Conservation (phyloP, 2,888 invertebrate species). For the Drosophila quinaria region DNA sequence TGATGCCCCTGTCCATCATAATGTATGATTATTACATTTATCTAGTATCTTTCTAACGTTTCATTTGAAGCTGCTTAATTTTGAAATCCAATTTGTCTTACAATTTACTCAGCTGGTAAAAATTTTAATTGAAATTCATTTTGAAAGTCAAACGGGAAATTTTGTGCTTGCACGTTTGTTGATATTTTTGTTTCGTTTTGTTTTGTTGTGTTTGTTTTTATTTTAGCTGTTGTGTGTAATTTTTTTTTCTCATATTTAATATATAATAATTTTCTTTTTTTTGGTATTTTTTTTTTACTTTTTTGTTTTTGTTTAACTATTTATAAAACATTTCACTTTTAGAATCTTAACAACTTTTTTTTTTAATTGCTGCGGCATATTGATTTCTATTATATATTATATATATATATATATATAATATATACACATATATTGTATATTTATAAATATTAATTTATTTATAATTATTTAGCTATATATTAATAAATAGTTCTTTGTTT, state of each 20-base stretch:
- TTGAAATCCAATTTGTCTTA: constrained; percentile 56
- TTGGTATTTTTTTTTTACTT: constrained; percentile 47
- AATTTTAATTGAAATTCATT: constrained; percentile 50
- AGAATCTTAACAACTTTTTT: constrained; percentile 83
- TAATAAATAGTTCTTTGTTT: constrained; percentile 48
- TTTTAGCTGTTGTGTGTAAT: constrained; percentile 47
- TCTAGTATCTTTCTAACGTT: constrained; percentile 28
- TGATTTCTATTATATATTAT: constrained; percentile 42
- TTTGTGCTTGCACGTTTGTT: constrained; percentile 62
- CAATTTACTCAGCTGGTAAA: constrained; percentile 65
- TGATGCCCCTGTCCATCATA: constrained; percentile 30
- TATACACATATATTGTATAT: constrained; percentile 27
- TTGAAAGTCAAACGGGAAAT: constrained; percentile 64
- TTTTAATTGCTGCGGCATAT: constrained; percentile 71
- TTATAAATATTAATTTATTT: constrained; percentile 21
- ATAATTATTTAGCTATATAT: constrained; percentile 32
- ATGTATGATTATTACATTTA: constrained; percentile 44
- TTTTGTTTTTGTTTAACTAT: constrained; percentile 80
- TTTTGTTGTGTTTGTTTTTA: constrained; percentile 50
- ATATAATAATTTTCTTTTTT: constrained; percentile 63
- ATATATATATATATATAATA: constrained; percentile 40
- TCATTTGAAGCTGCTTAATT: constrained; percentile 49
- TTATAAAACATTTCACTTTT: constrained; percentile 83
- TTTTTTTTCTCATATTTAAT: constrained; percentile 63
- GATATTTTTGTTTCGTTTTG: constrained; percentile 5